Percentiles rank a stretch among this genome's conserved stretches.
These are phyloP conservation scores for Typhlomys cinereus DNA, from an alignment of 2,113 vertebrate species.

Conservation along the genomic window DNA sequence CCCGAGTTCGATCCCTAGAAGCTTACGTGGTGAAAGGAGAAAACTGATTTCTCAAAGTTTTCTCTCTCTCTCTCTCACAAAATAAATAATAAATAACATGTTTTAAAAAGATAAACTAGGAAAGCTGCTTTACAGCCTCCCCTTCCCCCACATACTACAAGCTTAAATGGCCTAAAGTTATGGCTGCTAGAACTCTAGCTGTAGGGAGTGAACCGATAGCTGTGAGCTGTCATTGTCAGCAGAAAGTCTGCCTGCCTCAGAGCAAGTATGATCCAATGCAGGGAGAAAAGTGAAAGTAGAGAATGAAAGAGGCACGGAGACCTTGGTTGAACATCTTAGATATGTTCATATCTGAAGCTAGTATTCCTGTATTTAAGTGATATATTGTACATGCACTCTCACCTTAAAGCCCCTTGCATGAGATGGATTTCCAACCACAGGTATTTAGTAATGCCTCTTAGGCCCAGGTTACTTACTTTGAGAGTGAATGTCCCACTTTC, in stretches of 20 bases:
- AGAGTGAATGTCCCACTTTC: neutral
- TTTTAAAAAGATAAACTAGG: neutral
- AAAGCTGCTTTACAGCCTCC: neutral
- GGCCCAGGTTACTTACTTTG: neutral
- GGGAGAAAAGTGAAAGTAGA: neutral
- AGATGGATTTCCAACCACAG: neutral
- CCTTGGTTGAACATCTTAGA: neutral
- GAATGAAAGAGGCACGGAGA: neutral
- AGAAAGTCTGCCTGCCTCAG: neutral
- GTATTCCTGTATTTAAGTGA: neutral
- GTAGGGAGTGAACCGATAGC: neutral
- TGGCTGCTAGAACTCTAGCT: neutral
- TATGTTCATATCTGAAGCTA: neutral
- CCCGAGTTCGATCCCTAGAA: too few species aligned
- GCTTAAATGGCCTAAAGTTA: neutral
- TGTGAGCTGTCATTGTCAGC: neutral
- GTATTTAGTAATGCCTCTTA: neutral
- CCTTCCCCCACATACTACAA: neutral
- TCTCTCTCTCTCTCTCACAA: too few species aligned
- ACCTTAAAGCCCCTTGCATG: neutral
- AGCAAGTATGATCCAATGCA: neutral
- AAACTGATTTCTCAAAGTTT: too few species aligned
- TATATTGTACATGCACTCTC: neutral
- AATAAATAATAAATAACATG: too few species aligned
- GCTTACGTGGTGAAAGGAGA: too few species aligned